A percentile compares a stretch with the other conserved stretches of the same genome.
These are phyloP conservation scores for Blennius ocellaris DNA, from an alignment of 2,113 vertebrate genomes.

Conservation along the genomic window DNA sequence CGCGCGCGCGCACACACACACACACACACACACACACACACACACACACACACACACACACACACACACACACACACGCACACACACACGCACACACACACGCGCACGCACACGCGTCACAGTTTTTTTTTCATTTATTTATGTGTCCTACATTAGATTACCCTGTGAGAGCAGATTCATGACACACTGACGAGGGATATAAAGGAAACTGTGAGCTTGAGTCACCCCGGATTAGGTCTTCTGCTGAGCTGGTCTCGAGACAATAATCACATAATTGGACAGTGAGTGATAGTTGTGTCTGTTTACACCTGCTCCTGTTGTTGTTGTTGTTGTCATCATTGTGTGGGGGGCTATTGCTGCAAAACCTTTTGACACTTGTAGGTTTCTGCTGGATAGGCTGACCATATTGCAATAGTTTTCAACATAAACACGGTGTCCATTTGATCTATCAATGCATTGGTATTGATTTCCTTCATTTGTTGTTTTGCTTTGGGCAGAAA, in stretches of 20 bases:
- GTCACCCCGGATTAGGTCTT: constrained; percentile 62
- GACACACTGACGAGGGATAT: constrained; percentile 30
- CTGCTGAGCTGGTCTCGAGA: constrained; percentile 54
- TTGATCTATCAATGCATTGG: background rate
- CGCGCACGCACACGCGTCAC: background rate
- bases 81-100: too few species aligned
- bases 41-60: too few species aligned
- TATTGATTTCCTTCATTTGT: constrained; percentile 4
- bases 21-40: too few species aligned
- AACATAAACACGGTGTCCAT: background rate
- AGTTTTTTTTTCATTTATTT: background rate
- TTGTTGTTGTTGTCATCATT: constrained; percentile 1
- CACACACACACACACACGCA: too few species aligned
- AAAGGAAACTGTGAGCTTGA: constrained; percentile 20
- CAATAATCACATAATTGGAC: constrained; percentile 67
- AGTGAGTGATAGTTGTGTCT: constrained; percentile 28
- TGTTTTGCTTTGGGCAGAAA: constrained; percentile 2
- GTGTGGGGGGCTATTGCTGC: background rate
- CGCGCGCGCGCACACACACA: too few species aligned
- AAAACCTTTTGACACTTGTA: background rate
- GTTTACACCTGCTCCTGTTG: constrained; percentile 26
- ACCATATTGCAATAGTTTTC: too few species aligned
- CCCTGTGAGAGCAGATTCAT: constrained; percentile 23
- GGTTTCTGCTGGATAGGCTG: too few species aligned
- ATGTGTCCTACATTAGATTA: background rate